Percentiles rank a stretch among this genome's conserved stretches.
Evolutionary conservation across 2,113 vertebrate genomes (phyloP).

Genomic region (Chiloscyllium plagiosum): DNA sequence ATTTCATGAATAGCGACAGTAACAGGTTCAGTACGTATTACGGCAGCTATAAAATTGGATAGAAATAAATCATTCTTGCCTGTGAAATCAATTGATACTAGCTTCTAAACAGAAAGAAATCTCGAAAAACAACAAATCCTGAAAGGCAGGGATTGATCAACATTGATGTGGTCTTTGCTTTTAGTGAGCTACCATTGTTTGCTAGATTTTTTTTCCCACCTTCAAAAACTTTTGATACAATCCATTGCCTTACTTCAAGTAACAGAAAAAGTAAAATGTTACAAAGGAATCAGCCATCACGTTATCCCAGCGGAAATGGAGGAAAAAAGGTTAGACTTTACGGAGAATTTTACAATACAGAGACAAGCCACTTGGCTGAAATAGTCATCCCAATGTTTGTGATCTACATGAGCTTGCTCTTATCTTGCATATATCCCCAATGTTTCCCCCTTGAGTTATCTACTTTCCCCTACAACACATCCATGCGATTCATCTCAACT

Average conservation of each 20-base stretch:
- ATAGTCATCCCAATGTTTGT: neutral
- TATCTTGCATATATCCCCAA: neutral
- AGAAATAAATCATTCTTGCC: conserved; percentile 22
- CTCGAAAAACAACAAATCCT: neutral
- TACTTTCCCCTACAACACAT: neutral
- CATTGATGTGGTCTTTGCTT: neutral
- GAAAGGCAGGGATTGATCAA: neutral
- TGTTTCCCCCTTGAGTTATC: no score
- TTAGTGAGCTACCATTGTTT: neutral
- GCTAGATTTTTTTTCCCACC: neutral
- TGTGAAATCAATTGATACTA: conserved; percentile 34
- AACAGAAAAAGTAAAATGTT: neutral
- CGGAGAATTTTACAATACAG: neutral
- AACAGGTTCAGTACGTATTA: conserved; percentile 33
- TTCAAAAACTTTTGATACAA: neutral
- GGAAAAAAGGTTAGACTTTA: neutral
- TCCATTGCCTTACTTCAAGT: neutral
- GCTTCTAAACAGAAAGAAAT: neutral
- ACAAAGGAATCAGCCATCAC: neutral
- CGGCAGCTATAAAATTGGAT: conserved; percentile 32
- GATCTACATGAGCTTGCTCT: neutral
- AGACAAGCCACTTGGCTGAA: neutral
- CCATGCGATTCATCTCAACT: neutral
- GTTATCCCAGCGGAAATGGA: neutral
- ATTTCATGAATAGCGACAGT: conserved; percentile 33